Conservation (phyloP, 2,113 vertebrate species). For the Gadus chalcogrammus region DNA sequence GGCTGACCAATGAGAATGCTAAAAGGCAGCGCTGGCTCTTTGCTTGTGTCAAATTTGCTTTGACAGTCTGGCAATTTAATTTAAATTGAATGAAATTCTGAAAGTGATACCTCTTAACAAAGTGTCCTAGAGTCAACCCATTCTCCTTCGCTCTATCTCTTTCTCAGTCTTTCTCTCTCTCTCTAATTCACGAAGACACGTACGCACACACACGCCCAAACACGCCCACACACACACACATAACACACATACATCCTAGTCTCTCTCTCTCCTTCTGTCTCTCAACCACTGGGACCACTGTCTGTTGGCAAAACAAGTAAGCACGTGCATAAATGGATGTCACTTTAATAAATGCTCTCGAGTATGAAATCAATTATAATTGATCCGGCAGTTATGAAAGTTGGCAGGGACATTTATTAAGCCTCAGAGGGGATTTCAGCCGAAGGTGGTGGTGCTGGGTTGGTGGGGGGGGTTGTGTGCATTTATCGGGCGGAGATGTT, state of each 20-base stretch:
- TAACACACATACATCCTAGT: too few relatives aligned
- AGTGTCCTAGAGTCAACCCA: conserved; percentile 33
- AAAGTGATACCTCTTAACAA: conserved; percentile 46
- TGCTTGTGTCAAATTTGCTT: conserved; percentile 16
- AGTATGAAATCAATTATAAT: conserved; percentile 77
- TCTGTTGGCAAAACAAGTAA: conserved; percentile 65
- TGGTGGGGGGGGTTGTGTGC: conserved; percentile 41
- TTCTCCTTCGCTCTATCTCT: too few relatives aligned
- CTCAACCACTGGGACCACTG: conserved; percentile 12
- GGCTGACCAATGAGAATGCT: conserved; percentile 40
- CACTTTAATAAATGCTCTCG: conserved; percentile 78
- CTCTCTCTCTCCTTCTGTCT: conserved; percentile 14
- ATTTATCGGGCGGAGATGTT: conserved; percentile 19
- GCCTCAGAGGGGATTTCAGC: conserved; percentile 53
- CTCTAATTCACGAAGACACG: too few relatives aligned
- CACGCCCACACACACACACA: too few relatives aligned
- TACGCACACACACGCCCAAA: too few relatives aligned
- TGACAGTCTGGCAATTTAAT: conserved; percentile 47
- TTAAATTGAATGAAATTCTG: conserved; percentile 46
- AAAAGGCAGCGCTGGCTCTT: conserved; percentile 17
- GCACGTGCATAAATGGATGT: conserved; percentile 69
- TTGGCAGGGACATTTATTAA: conserved; percentile 77
- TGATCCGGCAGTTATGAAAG: conserved; percentile 74
- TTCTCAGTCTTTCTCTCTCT: too few relatives aligned
- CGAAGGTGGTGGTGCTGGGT: conserved; percentile 6